Conservation (phyloP, 2,888 invertebrate species). For the Ischnura elegans region DNA sequence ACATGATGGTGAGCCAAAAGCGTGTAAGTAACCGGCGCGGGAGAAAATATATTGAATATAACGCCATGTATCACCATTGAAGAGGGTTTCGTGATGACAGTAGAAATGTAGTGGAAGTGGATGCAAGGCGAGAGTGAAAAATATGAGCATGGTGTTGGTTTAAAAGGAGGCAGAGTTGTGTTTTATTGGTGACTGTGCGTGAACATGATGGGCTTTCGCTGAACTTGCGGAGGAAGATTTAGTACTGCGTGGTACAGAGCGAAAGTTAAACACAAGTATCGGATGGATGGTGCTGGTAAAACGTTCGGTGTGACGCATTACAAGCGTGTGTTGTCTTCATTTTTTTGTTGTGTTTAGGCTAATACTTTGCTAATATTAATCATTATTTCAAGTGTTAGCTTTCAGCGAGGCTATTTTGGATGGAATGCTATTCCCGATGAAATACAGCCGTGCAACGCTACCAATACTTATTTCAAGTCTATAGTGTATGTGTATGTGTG, state of each 20-base stretch:
- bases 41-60: conserved; percentile 22
- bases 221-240: background rate
- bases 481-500: too few species aligned
- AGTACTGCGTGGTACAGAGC: background rate
- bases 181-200: background rate
- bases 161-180: background rate
- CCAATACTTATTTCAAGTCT: too few species aligned
- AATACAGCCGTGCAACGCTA: too few species aligned
- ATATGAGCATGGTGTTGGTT: background rate
- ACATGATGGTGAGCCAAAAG: background rate
- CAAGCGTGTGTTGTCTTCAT: background rate
- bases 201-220: conserved; percentile 14
- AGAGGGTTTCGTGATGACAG: background rate
- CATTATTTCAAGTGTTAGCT: too few species aligned
- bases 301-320: background rate
- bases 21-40: background rate
- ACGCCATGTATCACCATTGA: background rate
- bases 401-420: too few species aligned
- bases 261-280: background rate
- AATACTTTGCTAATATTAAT: too few species aligned
- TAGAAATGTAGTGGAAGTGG: background rate
- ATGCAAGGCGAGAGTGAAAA: background rate
- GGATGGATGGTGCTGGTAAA: background rate
- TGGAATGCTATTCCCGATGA: too few species aligned
- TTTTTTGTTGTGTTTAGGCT: too few species aligned